Evolutionary conservation across 2,797 vertebrate genomes (phyloP).

Genomic region (Squalus acanthias): DNA sequence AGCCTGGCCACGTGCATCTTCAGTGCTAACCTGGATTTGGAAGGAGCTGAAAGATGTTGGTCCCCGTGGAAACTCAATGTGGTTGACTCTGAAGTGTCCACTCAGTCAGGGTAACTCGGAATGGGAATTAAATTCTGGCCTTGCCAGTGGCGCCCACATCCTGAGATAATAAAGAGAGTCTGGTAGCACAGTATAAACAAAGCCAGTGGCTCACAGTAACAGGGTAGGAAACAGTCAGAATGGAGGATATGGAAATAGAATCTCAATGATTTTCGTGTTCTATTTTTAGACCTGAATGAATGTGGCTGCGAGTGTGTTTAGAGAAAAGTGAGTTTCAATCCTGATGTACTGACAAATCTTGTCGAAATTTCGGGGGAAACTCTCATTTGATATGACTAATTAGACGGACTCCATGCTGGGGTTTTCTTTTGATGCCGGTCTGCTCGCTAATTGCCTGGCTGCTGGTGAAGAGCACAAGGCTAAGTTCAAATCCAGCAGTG

Average conservation of each 20-base stretch:
- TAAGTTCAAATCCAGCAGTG: conserved; percentile 81
- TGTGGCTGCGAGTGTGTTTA: neutral
- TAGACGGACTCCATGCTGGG: conserved; percentile 87
- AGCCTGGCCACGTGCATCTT: too few relatives aligned
- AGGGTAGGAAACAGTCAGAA: neutral
- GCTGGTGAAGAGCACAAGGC: conserved; percentile 68
- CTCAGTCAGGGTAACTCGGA: neutral
- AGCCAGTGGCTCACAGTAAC: neutral
- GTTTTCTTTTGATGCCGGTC: conserved; percentile 84
- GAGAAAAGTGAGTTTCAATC: neutral
- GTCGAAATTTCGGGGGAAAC: conserved; percentile 55
- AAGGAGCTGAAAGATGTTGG: too few relatives aligned
- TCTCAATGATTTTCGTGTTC: neutral
- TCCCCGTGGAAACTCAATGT: too few relatives aligned
- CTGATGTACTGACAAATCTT: neutral
- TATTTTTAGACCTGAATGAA: neutral
- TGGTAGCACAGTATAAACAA: neutral
- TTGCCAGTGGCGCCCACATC: neutral
- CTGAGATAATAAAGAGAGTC: neutral
- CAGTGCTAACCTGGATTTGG: too few relatives aligned
- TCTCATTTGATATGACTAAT: conserved; percentile 98
- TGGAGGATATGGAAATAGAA: neutral
- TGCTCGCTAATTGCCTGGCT: conserved; percentile 83
- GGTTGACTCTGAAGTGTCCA: neutral
- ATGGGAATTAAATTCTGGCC: neutral